A percentile compares a stretch with the other conserved stretches of the same genome.
Conservation (phyloP, 2,113 vertebrate species). For the Eubucco bourcierii region DNA sequence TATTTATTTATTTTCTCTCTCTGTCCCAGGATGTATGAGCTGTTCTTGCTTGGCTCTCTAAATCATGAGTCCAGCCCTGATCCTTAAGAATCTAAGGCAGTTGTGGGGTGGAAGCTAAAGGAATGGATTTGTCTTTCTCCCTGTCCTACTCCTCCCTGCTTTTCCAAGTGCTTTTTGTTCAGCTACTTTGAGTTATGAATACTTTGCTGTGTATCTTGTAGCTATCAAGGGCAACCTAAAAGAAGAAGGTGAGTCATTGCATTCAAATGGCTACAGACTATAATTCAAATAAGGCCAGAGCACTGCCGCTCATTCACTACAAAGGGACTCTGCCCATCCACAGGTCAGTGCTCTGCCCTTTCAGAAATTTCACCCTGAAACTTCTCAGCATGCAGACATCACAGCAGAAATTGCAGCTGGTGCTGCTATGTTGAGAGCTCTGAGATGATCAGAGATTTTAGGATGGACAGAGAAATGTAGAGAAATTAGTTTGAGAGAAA, state of each 20-base stretch:
- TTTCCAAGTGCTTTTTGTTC: not conserved
- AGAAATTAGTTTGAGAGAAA: not conserved
- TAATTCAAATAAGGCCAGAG: not conserved
- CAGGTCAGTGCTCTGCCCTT: not conserved
- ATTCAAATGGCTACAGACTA: not conserved
- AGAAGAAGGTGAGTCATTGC: constrained; percentile 5
- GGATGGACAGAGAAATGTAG: not conserved
- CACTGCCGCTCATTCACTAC: not conserved
- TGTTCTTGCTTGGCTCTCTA: not conserved
- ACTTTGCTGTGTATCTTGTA: not conserved
- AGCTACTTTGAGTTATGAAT: not conserved
- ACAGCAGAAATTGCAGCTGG: not conserved
- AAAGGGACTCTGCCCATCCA: not conserved
- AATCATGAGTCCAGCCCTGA: not conserved
- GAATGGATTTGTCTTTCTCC: not conserved
- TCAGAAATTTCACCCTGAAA: not conserved
- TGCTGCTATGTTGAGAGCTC: not conserved
- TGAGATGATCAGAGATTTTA: not conserved
- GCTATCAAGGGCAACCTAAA: not conserved
- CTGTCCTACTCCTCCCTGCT: not conserved
- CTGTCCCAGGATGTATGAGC: not conserved
- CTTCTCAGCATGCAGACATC: not conserved
- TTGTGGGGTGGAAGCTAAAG: not conserved
- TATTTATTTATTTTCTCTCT: not conserved
- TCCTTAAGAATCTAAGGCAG: not conserved